phyloP scores from a whole-genome alignment of 2,797 vertebrate genomes.

The Alfaro cultratus region DNA sequence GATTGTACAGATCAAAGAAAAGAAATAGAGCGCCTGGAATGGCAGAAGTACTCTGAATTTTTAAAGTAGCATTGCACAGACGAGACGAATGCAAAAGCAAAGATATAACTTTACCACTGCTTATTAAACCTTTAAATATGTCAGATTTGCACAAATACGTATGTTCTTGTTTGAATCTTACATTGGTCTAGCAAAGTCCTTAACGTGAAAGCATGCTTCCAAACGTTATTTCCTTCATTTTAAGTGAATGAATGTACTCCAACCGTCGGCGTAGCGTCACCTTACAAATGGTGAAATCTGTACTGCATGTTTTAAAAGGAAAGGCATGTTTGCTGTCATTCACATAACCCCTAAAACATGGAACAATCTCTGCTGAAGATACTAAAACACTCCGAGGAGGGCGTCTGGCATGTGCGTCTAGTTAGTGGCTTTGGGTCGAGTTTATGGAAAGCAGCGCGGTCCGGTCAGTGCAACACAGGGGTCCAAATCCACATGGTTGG shows the following conservation, averaged over 20 bases:
- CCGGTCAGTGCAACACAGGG: constrained; percentile 51
- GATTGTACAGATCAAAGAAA: not conserved
- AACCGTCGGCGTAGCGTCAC: not conserved
- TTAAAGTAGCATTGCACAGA: not conserved
- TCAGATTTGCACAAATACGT: not conserved
- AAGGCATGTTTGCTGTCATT: constrained; percentile 2
- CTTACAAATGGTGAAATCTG: not conserved
- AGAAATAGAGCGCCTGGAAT: not conserved
- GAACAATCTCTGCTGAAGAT: constrained; percentile 39
- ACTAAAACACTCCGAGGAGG: constrained; percentile 37
- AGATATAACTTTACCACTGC: not conserved
- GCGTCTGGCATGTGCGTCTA: constrained; percentile 65
- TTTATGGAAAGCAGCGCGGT: constrained; percentile 46
- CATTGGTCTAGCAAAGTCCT: not conserved
- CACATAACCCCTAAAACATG: constrained; percentile 10
- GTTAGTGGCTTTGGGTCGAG: constrained; percentile 53
- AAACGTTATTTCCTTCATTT: not conserved
- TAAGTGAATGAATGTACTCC: not conserved
- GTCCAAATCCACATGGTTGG: constrained; percentile 56
- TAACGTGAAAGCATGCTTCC: not conserved
- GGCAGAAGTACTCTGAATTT: not conserved
- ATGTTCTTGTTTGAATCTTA: not conserved
- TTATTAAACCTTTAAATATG: not conserved
- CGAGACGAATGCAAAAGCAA: not conserved
- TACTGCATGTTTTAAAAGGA: not conserved